Conservation (phyloP, 2,797 vertebrate genomes). For the Gobionotothen gibberifrons region DNA sequence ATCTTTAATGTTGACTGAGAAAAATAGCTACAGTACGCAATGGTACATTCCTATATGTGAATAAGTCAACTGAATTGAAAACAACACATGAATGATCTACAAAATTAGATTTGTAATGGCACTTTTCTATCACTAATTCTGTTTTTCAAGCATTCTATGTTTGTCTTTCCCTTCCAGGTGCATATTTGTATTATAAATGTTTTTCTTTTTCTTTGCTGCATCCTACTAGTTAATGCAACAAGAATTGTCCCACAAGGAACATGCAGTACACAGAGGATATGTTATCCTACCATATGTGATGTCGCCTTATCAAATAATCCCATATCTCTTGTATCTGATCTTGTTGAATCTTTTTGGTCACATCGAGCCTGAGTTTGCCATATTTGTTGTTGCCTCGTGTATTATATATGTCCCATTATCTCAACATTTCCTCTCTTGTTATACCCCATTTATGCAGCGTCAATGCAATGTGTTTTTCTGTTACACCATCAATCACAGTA, state of each 20-base stretch:
- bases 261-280: background rate
- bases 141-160: background rate
- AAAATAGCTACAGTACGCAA: background rate
- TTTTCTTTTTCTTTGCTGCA: background rate
- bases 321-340: conserved; percentile 23
- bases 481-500: conserved; percentile 33
- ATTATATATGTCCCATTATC: conserved; percentile 17
- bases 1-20: background rate
- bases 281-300: conserved; percentile 2
- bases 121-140: background rate
- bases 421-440: conserved; percentile 2
- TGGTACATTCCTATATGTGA: background rate
- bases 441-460: conserved; percentile 1
- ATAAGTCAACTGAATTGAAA: background rate
- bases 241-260: background rate
- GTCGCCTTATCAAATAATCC: conserved; percentile 5
- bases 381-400: background rate
- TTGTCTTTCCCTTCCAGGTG: background rate
- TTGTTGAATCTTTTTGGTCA: background rate
- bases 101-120: no score
- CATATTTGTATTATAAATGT: background rate
- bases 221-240: background rate
- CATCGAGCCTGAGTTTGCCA: background rate
- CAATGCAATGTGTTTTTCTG: conserved; percentile 18
- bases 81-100: background rate